Percentiles rank a stretch among this genome's conserved stretches.
Evolutionary conservation across 2,797 vertebrate genomes (phyloP).

Genomic region (Hyperoplus lanceolatus): DNA sequence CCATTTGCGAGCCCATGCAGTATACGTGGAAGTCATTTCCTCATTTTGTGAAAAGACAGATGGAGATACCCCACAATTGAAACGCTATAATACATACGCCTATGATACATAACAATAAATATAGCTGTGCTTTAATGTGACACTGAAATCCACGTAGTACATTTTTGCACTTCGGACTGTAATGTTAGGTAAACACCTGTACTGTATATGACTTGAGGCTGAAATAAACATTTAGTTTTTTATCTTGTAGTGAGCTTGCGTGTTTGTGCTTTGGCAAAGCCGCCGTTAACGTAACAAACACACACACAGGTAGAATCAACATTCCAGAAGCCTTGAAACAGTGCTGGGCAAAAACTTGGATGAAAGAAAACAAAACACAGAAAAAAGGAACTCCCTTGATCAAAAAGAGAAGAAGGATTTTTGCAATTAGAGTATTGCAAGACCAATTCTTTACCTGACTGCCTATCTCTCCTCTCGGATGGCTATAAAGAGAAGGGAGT

Average conservation of each 20-base stretch:
- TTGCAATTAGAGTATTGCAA: conserved; percentile 33
- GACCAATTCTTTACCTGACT: conserved; percentile 45
- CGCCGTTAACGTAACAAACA: conserved; percentile 8
- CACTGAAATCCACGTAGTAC: conserved; percentile 47
- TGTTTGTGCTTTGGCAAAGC: neutral
- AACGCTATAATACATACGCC: conserved; percentile 34
- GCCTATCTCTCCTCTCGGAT: conserved; percentile 29
- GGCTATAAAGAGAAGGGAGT: conserved; percentile 50
- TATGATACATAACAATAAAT: conserved; percentile 62
- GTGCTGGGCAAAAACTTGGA: neutral
- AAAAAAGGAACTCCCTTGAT: neutral
- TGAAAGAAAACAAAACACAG: too few species aligned
- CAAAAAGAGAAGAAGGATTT: neutral
- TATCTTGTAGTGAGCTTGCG: conserved; percentile 33
- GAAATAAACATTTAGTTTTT: conserved; percentile 32
- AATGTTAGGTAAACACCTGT: conserved; percentile 42
- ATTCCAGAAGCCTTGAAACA: neutral
- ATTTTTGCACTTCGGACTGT: conserved; percentile 38
- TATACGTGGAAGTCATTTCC: conserved; percentile 74
- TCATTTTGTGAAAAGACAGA: conserved; percentile 68
- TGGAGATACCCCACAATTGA: conserved; percentile 59
- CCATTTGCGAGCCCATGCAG: conserved; percentile 69
- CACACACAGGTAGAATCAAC: conserved; percentile 9
- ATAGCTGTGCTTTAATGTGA: conserved; percentile 56
- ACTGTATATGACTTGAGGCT: conserved; percentile 24